Evolutionary conservation across 2,113 vertebrate genomes (phyloP).

Genomic region (Caracal caracal): DNA sequence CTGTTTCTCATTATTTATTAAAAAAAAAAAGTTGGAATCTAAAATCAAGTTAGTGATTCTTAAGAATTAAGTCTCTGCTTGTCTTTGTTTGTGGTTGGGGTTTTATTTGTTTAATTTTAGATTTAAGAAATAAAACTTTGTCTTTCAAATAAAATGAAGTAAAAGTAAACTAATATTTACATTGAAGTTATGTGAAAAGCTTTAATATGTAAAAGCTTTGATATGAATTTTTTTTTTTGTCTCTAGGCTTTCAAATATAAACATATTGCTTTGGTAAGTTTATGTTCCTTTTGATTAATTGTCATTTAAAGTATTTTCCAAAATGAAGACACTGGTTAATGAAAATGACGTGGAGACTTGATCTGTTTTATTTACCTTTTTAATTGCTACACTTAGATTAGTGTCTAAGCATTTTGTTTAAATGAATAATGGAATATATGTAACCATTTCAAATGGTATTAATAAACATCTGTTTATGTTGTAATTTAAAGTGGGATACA

Average conservation of each 20-base stretch:
- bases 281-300: not conserved
- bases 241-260: not conserved
- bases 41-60: slow-evolving; percentile 42
- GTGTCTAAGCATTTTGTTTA: not conserved
- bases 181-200: not conserved
- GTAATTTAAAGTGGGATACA: not conserved
- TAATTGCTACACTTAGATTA: not conserved
- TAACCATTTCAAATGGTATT: not conserved
- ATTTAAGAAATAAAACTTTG: not conserved
- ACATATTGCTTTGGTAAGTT: not conserved
- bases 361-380: not conserved
- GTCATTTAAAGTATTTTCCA: not conserved
- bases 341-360: not conserved
- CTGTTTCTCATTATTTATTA: slow-evolving; percentile 29
- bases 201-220: not conserved
- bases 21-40: not conserved
- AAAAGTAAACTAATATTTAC: not conserved
- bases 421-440: not conserved
- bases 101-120: not conserved
- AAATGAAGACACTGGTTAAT: not conserved
- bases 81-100: not conserved
- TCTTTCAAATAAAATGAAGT: not conserved
- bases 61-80: not conserved
- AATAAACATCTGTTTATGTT: not conserved
- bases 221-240: not conserved